phyloP scores from a whole-genome alignment of 2,113 vertebrate species.

The Nematolebias whitei region DNA sequence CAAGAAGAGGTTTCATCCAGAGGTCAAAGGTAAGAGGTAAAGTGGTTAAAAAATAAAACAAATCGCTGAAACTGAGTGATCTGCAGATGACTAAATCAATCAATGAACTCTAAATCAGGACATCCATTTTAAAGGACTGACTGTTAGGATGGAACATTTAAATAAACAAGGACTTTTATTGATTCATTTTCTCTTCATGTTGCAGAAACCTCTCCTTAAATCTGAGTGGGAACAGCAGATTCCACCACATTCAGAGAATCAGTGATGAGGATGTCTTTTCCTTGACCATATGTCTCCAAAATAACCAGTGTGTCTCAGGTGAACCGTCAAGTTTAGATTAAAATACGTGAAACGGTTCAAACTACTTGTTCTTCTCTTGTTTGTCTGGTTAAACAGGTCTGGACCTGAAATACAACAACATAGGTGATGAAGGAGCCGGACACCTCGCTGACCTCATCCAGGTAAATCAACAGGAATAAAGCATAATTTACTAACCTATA shows the following conservation, averaged over 20 bases:
- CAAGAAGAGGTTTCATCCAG: too few species aligned
- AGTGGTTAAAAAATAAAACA: too few species aligned
- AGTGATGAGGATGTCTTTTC: constrained; percentile 75
- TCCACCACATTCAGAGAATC: constrained; percentile 71
- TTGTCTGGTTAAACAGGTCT: constrained; percentile 76
- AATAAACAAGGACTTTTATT: not conserved
- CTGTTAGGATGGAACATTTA: not conserved
- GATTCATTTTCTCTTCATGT: not conserved
- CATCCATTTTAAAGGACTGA: too few species aligned
- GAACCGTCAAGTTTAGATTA: not conserved
- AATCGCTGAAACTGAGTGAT: too few species aligned
- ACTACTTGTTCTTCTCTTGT: not conserved
- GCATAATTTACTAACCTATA: too few species aligned
- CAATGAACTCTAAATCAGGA: too few species aligned
- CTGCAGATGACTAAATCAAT: too few species aligned
- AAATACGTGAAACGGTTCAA: not conserved
- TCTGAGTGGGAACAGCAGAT: constrained; percentile 79
- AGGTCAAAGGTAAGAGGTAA: too few species aligned
- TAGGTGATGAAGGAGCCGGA: constrained; percentile 81
- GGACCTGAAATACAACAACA: constrained; percentile 84
- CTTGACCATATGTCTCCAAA: constrained; percentile 72
- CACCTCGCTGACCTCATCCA: constrained; percentile 64
- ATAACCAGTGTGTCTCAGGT: constrained; percentile 79
- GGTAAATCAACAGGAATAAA: constrained; percentile 9
- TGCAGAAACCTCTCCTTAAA: constrained; percentile 70